Percentiles rank a stretch among this genome's conserved stretches.
These are phyloP conservation scores for Hyposmocoma kahamanoa DNA, from an alignment of 1,140 invertebrate genomes.

Conservation along the genomic window DNA sequence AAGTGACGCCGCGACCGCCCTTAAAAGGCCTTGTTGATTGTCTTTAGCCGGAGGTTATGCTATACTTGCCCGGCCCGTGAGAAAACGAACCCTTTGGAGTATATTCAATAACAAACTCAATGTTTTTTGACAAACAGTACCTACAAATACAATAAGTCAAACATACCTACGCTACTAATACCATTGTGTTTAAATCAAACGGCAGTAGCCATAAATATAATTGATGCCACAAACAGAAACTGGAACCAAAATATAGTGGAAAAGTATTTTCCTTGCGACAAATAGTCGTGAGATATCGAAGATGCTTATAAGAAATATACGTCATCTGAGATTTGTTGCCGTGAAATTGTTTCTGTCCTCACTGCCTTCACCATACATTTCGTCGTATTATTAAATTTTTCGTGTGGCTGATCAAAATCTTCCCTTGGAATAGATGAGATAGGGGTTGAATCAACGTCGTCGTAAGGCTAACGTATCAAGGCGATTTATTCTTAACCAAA, in stretches of 20 bases:
- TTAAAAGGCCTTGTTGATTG: slow-evolving; percentile 41
- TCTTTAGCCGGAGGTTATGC: slow-evolving; percentile 4
- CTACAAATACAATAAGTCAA: not conserved
- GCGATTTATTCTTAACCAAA: no score
- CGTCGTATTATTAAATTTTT: slow-evolving; percentile 45
- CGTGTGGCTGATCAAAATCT: slow-evolving; percentile 33
- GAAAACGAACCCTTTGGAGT: not conserved
- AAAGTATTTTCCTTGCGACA: slow-evolving; percentile 39
- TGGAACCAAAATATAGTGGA: slow-evolving; percentile 25
- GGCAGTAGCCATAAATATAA: slow-evolving; percentile 33
- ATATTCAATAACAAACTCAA: not conserved
- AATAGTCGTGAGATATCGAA: slow-evolving; percentile 39
- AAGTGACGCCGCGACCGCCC: slow-evolving; percentile 22
- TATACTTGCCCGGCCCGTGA: not conserved
- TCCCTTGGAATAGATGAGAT: not conserved
- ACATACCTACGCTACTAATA: not conserved
- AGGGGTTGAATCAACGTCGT: not conserved
- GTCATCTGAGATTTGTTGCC: slow-evolving; percentile 49
- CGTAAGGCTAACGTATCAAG: no score
- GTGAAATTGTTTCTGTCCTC: slow-evolving; percentile 48
- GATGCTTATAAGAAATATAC: slow-evolving; percentile 41
- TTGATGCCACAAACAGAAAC: slow-evolving; percentile 35
- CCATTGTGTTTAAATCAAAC: slow-evolving; percentile 9
- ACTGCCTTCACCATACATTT: slow-evolving; percentile 29
- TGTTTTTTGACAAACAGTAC: not conserved